Base-by-base conservation (phyloP, 2,797 vertebrate genomes). In the Fistularia commersonii region DNA sequence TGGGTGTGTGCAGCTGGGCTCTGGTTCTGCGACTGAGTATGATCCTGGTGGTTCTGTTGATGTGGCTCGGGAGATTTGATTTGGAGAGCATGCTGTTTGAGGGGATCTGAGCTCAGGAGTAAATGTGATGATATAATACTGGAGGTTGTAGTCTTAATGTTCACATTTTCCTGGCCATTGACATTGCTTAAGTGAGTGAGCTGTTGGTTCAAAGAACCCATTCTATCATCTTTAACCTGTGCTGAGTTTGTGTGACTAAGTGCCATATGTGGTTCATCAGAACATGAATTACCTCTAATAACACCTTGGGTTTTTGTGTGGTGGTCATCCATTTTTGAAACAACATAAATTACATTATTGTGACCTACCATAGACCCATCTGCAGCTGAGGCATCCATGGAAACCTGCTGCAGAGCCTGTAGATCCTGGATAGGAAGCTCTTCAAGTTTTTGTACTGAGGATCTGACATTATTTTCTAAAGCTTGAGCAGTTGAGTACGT, bases 241-340 rank as follows among this genome's bases (percentile, higher is more conserved):
- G 84, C 90, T 66, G 90, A 81, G 66, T 91, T 88, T 59, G 85
- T 12, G 66, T 93, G 86, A 38, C 88, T 87, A 60, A 93, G 82
- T 38, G 90, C 92, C 81, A 92, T 84, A 52, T 93, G 87, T 47
- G 95, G 94, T 47, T 97, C 95, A 67, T 96, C 94, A 36, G 94
- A 90, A 34, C 91, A 91, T 11, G 94, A 94, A 79, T 92, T 97
- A 80, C 93, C 98, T 81, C 94, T 92, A 66, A 97, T 98, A 8
- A 99, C 94, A 13, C 94, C 97, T 80, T 97, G 95, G 51, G 93
- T 90, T 74, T 91, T 91, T 23, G 23, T 23, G 56, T 95, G 95
- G 51, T 93, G 88, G 73, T 97, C 94, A 37, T 96, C 94, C 81
- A 93, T 88, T 86, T 98, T 98, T 32, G 95, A 95, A 69, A 93